Conservation (phyloP, 1,140 invertebrate species). For the Zaprionus vittiger region DNA sequence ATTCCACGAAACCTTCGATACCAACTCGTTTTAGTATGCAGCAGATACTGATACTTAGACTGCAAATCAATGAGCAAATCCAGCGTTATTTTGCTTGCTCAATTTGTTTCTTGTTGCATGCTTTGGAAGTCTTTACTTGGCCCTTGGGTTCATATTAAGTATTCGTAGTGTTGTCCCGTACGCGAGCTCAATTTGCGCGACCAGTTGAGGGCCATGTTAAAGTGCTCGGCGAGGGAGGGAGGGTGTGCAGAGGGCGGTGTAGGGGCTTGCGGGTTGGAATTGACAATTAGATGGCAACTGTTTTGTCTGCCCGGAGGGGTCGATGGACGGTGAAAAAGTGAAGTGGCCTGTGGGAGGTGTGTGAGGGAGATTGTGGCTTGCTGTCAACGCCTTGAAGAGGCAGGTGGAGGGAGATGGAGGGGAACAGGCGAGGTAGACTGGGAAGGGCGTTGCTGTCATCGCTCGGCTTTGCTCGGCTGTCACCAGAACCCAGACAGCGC, state of each 20-base stretch:
- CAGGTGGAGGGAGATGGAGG: not conserved
- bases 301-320: constrained; percentile 4
- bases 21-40: no score
- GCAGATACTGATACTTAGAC: no score
- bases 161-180: constrained; percentile 7
- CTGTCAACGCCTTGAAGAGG: not conserved
- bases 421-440: not conserved
- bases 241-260: not conserved
- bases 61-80: not conserved
- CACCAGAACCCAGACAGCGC: not conserved
- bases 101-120: not conserved
- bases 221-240: not conserved
- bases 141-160: constrained; percentile 14
- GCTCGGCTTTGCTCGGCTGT: not conserved
- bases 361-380: not conserved
- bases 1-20: no score
- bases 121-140: no score
- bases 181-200: not conserved
- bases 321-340: not conserved
- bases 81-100: not conserved
- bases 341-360: not conserved
- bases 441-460: not conserved
- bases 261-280: not conserved
- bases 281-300: constrained; percentile 33
- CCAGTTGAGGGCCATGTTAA: not conserved